These are phyloP conservation scores for Anniella stebbinsi DNA, from an alignment of 2,797 vertebrate genomes.

Conservation along the genomic window DNA sequence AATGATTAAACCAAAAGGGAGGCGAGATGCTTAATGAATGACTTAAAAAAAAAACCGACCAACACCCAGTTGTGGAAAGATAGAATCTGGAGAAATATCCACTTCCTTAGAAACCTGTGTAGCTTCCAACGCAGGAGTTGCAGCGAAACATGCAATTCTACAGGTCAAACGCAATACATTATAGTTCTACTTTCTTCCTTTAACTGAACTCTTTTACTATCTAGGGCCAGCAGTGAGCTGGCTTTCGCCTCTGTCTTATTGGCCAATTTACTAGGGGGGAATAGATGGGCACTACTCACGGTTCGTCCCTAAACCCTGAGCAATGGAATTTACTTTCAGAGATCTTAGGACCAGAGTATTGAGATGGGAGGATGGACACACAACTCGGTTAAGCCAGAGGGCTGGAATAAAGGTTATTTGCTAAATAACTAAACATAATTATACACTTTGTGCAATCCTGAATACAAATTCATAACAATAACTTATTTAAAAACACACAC, in stretches of 20 bases:
- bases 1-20: constrained; percentile 15
- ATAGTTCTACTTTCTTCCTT: not conserved
- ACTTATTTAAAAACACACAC: no score
- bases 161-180: not conserved
- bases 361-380: no score
- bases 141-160: accelerated
- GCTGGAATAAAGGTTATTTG: not conserved
- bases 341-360: not conserved
- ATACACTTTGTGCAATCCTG: not conserved
- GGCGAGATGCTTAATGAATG: constrained; percentile 14
- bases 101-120: not conserved
- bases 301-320: not conserved
- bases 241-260: not conserved
- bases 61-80: not conserved
- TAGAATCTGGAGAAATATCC: not conserved
- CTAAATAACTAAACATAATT: not conserved
- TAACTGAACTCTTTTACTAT: not conserved
- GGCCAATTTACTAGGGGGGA: not conserved
- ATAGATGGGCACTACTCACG: not conserved
- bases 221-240: not conserved
- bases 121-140: not conserved
- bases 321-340: not conserved
- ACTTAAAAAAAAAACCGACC: not conserved
- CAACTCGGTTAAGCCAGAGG: not conserved
- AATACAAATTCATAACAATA: not conserved